Base-by-base conservation (phyloP, 2,797 vertebrate species). In the Moxostoma hubbsi region DNA sequence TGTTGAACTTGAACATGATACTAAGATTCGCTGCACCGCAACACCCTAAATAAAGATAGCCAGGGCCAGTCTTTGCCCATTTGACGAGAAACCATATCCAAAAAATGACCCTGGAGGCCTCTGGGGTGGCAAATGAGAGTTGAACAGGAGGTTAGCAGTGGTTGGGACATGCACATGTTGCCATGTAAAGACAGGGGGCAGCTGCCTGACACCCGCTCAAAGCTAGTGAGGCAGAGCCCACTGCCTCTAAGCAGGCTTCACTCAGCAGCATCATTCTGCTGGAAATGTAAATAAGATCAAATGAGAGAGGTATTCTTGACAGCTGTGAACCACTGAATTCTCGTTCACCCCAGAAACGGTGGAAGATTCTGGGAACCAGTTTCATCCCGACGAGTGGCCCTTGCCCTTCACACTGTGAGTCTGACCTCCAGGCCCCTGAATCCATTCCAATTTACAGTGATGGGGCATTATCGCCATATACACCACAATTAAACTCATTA, bases 1-100 rank as follows among this genome's bases (percentile, higher is more conserved):
- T 92, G 87, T 87, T 94, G 93, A 94, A 93, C 93, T 91, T 84
- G 87, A 93, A 91, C 85, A 87, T 87, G 91, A 93, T 90, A 90
- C 73, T 58, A 59, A 45, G 50, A 70, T 77, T 75, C 55, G 73
- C 24, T 77, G 69, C 83, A 43, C 65, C 53, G 54, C 55, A 79
- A 67, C 55, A 55, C 73, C 61, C 81, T 83, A 79, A 79, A 84
- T 86, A 84, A 81, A 82, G 85, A 81, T 53, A 16, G 74, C 65
- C 51, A 79, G 65, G 86, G 75, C 71, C 78, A 74, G 73, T 77
- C 59, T 74, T 78, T 79, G 49, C 70, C 50, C 51, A 54, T 74
- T 79, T 73, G 51, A 80, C 67, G 73, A 58, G 82, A 88, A 87
- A 81, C 84, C 81, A 84, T 87, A 80, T 82, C 82, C 85, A 88